Conservation (phyloP, 2,888 invertebrate species). For the Metallyticus violacea region DNA sequence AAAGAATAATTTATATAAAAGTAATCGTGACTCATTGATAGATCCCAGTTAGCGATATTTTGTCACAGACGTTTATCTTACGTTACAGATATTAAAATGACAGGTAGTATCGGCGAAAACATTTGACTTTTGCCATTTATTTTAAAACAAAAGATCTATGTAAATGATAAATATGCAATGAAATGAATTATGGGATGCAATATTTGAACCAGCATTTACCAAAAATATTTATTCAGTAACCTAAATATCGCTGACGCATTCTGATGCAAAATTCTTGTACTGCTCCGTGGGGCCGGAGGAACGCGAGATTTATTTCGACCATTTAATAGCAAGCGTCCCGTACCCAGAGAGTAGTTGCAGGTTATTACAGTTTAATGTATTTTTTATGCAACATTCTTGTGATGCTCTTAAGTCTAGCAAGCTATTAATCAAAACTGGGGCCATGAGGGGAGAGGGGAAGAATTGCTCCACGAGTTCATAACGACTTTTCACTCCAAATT, state of each 20-base stretch:
- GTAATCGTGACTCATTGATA: too few species aligned
- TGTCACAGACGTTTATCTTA: too few species aligned
- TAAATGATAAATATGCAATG: background rate
- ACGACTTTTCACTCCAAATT: conserved; percentile 21
- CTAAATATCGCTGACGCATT: background rate
- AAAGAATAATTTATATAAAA: too few species aligned
- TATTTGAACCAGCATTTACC: background rate
- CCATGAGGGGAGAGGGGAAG: background rate
- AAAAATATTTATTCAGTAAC: background rate
- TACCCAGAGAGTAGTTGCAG: background rate
- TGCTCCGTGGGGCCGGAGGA: background rate
- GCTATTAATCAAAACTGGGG: conserved; percentile 11
- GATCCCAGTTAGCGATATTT: too few species aligned
- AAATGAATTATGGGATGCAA: background rate
- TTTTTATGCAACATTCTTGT: conserved; percentile 1
- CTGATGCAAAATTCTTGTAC: background rate
- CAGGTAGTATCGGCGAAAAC: too few species aligned
- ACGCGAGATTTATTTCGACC: background rate
- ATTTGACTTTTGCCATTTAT: too few species aligned
- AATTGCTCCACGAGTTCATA: conserved; percentile 5
- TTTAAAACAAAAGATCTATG: background rate
- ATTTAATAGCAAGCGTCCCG: background rate
- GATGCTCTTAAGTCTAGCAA: background rate
- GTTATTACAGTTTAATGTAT: background rate
- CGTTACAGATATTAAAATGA: too few species aligned